Percentiles rank a stretch among this genome's conserved stretches.
Conservation (phyloP, 2,113 vertebrate species). For the Bettongia penicillata region DNA sequence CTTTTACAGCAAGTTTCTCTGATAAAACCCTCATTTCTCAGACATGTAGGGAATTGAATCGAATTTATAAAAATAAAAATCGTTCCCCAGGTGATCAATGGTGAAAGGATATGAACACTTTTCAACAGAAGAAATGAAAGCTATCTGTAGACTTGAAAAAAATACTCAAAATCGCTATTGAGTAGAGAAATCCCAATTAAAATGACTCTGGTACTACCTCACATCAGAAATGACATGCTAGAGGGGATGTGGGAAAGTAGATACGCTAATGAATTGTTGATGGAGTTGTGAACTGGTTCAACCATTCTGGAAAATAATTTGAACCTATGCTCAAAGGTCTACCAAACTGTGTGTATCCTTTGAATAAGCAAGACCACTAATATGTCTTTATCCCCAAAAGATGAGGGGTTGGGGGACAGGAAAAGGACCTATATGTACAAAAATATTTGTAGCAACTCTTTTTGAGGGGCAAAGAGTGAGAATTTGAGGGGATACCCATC, state of each 20-base stretch:
- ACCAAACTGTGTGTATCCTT: background rate
- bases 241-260: background rate
- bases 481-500: background rate
- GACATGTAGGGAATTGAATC: background rate
- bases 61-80: background rate
- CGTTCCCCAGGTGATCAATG: background rate
- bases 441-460: background rate
- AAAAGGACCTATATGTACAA: no score
- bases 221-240: background rate
- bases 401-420: background rate
- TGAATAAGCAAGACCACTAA: background rate
- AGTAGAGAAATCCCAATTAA: background rate
- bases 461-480: background rate
- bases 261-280: background rate
- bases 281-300: background rate
- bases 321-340: background rate
- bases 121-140: background rate
- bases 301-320: background rate
- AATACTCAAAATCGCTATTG: background rate
- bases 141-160: background rate
- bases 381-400: background rate
- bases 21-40: background rate
- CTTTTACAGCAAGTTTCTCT: background rate
- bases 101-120: background rate
- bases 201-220: background rate